Evolutionary conservation across 2,113 vertebrate species (phyloP).

Genomic region (Pleuronectes platessa): DNA sequence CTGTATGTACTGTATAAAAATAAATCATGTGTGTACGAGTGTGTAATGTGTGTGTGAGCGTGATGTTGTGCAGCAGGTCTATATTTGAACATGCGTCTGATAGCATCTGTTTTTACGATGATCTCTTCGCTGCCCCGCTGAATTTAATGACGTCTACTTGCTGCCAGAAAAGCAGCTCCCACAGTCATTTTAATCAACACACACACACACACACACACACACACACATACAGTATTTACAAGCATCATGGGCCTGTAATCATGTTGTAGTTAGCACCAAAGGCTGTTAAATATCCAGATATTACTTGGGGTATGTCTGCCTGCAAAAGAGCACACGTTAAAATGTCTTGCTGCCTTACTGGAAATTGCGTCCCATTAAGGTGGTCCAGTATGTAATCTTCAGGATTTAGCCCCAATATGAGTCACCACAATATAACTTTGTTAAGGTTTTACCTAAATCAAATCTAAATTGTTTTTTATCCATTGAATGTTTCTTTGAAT

Average conservation of each 20-base stretch:
- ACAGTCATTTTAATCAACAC: constrained; percentile 64
- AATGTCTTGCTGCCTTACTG: not conserved
- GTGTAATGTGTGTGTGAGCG: not conserved
- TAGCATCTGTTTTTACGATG: constrained; percentile 63
- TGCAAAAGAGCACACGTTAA: constrained; percentile 6
- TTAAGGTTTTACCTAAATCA: not conserved
- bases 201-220: constrained; percentile 24
- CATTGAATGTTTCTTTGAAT: no score
- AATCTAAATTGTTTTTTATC: not conserved
- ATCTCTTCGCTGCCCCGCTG: constrained; percentile 34
- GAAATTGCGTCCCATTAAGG: no score
- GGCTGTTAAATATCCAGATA: constrained; percentile 52
- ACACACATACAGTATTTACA: constrained; percentile 50
- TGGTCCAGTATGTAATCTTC: not conserved
- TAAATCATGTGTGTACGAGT: not conserved
- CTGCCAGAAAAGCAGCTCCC: constrained; percentile 58
- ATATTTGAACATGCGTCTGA: constrained; percentile 67
- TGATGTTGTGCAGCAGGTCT: constrained; percentile 48
- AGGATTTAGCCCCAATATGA: not conserved
- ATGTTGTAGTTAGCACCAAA: constrained; percentile 48
- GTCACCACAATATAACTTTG: not conserved
- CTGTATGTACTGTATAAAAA: not conserved
- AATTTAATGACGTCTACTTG: constrained; percentile 61
- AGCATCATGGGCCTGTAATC: constrained; percentile 52
- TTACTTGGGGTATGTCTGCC: constrained; percentile 38